Evolutionary conservation across 2,113 vertebrate species (phyloP), one percentile per base, ranked within the genome.

Genomic region (Coptodon bakossiorum): DNA sequence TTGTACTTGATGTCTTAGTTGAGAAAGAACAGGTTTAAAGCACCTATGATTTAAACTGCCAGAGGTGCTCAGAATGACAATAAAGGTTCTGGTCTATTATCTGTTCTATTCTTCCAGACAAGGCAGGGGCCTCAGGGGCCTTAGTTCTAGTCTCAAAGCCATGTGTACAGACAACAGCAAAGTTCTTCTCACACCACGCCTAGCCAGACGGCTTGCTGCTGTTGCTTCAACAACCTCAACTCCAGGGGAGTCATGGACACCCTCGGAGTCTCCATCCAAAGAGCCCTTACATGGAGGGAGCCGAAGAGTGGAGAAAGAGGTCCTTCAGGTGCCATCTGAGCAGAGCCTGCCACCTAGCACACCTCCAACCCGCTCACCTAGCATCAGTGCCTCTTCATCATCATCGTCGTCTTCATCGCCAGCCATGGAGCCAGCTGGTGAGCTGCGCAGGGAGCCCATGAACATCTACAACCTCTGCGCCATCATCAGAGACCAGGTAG

Each of bases 381-480:
- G 98, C 90, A 97, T 98, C 94, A 98, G 98, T 93, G 98, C 98
- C 95, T 98, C 98, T 36, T 98, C 98, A 5, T 96, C 96, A 3
- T 96, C 96, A 0, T 96, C 96, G 0, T 96, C 95, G 0, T 96
- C 96, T 3, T 98, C 99, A 4, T 98, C 98, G 4, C 98, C 98
- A 0, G 97, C 98, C 27, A 95, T 97, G 24, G 97, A 98, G 27
- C 97, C 98, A 0, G 96, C 96, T 2, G 82, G 91, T 14, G 99
- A 99, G 93, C 97, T 97, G 87, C 98, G 98, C 61, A 97, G 97
- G 86, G 99, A 99, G 95, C 98, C 98, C 24, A 97, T 98, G 97
- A 99, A 98, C 90, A 98, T 99, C 95, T 97, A 99, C 96, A 99
- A 99, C 96, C 98, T 99, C 86, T 98, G 98, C 27, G 98, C 98